A percentile compares a stretch with the other conserved stretches of the same genome.
Conservation (phyloP, 2,888 invertebrate species). For the Muschampia plurimacula region DNA sequence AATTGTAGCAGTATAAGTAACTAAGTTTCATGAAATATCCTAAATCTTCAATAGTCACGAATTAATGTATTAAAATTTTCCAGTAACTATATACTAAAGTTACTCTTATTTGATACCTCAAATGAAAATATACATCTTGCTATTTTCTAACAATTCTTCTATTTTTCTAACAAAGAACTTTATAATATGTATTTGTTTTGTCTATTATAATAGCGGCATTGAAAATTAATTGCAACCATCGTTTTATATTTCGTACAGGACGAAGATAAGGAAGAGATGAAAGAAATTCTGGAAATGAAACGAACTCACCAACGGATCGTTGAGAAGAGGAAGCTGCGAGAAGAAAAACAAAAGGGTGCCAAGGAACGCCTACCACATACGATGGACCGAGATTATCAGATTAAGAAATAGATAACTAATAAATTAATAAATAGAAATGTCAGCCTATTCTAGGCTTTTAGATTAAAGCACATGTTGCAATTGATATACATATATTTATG, state of each 20-base stretch:
- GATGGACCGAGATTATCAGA: slow-evolving; percentile 65
- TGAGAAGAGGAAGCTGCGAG: slow-evolving; percentile 86
- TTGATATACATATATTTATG: background rate
- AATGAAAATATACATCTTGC: no score
- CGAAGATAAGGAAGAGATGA: slow-evolving; percentile 97
- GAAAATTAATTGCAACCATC: slow-evolving; percentile 97
- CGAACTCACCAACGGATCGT: slow-evolving; percentile 93
- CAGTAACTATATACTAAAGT: no score
- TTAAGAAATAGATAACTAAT: slow-evolving; percentile 56
- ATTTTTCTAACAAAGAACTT: no score
- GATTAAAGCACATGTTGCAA: background rate
- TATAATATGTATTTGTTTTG: slow-evolving; percentile 93
- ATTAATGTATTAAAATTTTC: no score
- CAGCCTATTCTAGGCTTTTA: background rate
- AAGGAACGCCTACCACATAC: slow-evolving; percentile 57
- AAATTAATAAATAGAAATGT: background rate
- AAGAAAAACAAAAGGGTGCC: slow-evolving; percentile 58
- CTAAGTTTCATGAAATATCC: no score
- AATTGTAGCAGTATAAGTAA: no score
- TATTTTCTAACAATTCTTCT: no score
- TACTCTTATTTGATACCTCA: no score
- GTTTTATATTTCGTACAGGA: slow-evolving; percentile 86
- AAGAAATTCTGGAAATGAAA: slow-evolving; percentile 96
- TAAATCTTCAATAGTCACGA: no score
- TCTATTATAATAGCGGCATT: slow-evolving; percentile 98